Percentiles rank a stretch among this genome's conserved stretches.
phyloP scores from a whole-genome alignment of 2,888 invertebrate species.

The Latrodectus hesperus region DNA sequence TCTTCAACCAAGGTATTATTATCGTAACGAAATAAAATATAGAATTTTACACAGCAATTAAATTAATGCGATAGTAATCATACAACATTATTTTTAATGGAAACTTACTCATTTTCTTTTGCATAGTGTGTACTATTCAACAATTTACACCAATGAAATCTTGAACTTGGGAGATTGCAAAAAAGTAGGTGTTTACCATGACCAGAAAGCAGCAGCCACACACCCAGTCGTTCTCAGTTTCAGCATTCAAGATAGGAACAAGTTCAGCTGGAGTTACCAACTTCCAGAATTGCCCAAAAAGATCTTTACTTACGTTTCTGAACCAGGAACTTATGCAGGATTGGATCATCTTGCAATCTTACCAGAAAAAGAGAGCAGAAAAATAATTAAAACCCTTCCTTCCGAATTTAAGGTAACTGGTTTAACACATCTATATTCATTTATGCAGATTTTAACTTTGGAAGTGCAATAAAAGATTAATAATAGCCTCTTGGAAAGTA shows the following conservation, averaged over 20 bases:
- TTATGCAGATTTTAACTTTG: too few relatives aligned
- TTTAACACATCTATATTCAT: too few relatives aligned
- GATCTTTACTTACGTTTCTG: not conserved
- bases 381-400: constrained; percentile 25
- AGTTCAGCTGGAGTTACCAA: constrained; percentile 5
- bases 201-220: not conserved
- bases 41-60: not conserved
- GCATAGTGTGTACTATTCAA: constrained; percentile 23
- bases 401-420: constrained; percentile 10
- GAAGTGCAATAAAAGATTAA: too few relatives aligned
- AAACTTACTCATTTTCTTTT: not conserved
- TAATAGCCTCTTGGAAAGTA: too few relatives aligned
- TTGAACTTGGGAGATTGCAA: constrained; percentile 22
- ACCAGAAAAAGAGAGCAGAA: not conserved
- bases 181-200: constrained; percentile 32
- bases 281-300: constrained; percentile 21
- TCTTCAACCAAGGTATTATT: constrained; percentile 12
- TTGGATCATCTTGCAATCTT: not conserved
- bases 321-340: constrained; percentile 40
- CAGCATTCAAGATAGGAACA: not conserved
- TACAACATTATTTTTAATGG: not conserved
- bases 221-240: constrained; percentile 25
- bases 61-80: not conserved
- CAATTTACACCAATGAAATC: constrained; percentile 11
- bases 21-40: not conserved